Evolutionary conservation across 2,113 vertebrate species (phyloP), one percentile per base, ranked within the genome.

Genomic region (Myrmophylax atrothorax): DNA sequence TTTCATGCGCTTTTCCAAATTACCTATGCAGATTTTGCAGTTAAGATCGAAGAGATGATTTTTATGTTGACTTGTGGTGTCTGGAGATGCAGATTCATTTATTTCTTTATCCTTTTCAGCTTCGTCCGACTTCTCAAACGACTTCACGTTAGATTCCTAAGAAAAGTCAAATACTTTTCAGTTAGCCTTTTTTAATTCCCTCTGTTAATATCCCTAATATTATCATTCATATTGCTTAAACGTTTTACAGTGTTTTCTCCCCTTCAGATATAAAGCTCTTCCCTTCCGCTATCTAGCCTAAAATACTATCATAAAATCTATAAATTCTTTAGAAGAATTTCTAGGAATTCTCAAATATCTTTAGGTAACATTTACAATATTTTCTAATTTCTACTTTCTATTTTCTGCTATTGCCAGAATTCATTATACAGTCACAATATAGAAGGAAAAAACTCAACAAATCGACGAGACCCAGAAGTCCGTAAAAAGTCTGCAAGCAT

Each of bases 11-110:
- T 89, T 73, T 84, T 63, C 16, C 70, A 42, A 91, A 90, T 94
- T 98, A 99, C 99, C 99, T 98, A 99, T 99, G 96, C 99, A 99
- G 91, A 99, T 99, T 98, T 99, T 99, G 97, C 99, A 99, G 95
- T 99, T 98, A 42, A 99, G 98, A 97, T 99, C 99, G 29, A 99
- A 99, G 35, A 99, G 98, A 95, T 99, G 99, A 83, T 99, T 98
- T 96, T 99, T 99, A 96, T 99, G 99, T 94, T 99, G 98, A 90
- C 83, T 97, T 49, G 99, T 99, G 8, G 99, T 99, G 92, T 99
- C 99, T 23, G 97, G 92, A 89, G 98, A 98, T 49, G 98, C 87
- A 15, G 94, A 97, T 55, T 99, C 99, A 62, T 85, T 87, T 75
- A 97, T 95, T 64, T 98, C 98, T 97, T 99, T 98, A 44, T 97